Evolutionary conservation across 2,113 vertebrate genomes (phyloP), one percentile per base, ranked within the genome.

Genomic region (Nerophis ophidion): DNA sequence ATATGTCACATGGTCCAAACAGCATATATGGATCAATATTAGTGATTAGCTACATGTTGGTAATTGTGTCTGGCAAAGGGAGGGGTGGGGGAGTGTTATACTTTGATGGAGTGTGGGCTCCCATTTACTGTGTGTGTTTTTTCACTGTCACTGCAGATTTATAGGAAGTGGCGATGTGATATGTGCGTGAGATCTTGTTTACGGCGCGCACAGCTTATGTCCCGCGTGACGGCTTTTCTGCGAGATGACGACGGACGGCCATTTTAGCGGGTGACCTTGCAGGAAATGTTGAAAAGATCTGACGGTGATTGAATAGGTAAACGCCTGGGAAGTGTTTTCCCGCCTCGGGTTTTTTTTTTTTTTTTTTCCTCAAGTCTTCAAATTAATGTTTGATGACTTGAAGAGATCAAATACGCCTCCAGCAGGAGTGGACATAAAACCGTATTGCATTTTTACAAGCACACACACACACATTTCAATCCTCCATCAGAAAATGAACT

Each of bases 61-160:
- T 53, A 35, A 53, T 53, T 53, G 33, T 35, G 51, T 35, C 33
- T 15, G 13, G 14, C 33, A n/a, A 35, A 53, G 51, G 51, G 51
- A 35, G 14, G 13, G 19, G 17, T 26, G 42, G 5, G 11, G 33
- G 12, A 9, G 12, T 45, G 26, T 58, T 45, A 33, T 33, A 33
- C 42, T 58, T 45, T 58, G 16, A 58, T 58, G 42, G 51, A 34
- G 14, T n/a, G 51, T 33, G 51, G 51, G 35, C 66, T 63, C 64
- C 67, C 75, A 72, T 71, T 80, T 72, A 72, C n/a, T n/a, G n/a
- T n/a, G n/a, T 75, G 74, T 72, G 70, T 65, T 81, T 81, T 70
- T 15, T 26, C 68, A 48, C 64, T 79, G 69, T 77, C 71, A 67
- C 48, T 76, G 75, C 70, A 76, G 65, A 79, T 81, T 83, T 80